Evolutionary conservation across 2,113 vertebrate species (phyloP), one percentile per base, ranked within the genome.

Genomic region (Anolis carolinensis): DNA sequence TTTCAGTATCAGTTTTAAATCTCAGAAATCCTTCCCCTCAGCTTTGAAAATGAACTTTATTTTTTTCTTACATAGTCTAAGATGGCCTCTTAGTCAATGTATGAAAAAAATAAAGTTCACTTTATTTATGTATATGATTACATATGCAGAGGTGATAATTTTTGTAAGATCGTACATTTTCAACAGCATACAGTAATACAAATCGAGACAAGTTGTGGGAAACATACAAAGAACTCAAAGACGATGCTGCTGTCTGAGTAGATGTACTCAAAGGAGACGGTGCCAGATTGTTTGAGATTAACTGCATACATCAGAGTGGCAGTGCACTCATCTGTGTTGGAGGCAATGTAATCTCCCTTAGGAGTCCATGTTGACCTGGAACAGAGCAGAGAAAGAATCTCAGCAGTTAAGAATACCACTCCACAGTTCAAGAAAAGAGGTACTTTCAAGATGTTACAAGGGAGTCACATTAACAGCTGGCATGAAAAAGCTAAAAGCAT

Each of bases 191-290:
- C 25, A 52, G 30, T 25, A 78, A 8, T 21, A 70, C 39, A 72
- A 78, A 34, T 7, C 9, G n/a, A 39, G 34, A 32, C 6, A 34
- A 36, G 73, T 7, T 32, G 27, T 10, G 34, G 6, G 39, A 73
- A 86, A 96, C 98, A 96, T 94, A 99, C 98, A 20, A 97, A 99
- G 93, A 99, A 99, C 93, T 99, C 98, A 83, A 99, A 99, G 95
- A 98, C 97, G 92, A 99, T 97, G 94, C 92, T 97, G 94, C 90
- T 97, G 92, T 99, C 98, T 0, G 98, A 97, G 91, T 99, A 98
- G 94, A 98, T 96, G 94, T 99, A 99, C 78, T 98, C 97, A 72
- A 99, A 99, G 86, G 95, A 95, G 83, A 99, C 95, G 0, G 94
- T 96, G 92, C 99, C 99, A 0, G 97, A 95, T 89, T 98, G 96